Evolutionary conservation across 2,888 invertebrate species (phyloP).

Genomic region (Uloborus plumipes): DNA sequence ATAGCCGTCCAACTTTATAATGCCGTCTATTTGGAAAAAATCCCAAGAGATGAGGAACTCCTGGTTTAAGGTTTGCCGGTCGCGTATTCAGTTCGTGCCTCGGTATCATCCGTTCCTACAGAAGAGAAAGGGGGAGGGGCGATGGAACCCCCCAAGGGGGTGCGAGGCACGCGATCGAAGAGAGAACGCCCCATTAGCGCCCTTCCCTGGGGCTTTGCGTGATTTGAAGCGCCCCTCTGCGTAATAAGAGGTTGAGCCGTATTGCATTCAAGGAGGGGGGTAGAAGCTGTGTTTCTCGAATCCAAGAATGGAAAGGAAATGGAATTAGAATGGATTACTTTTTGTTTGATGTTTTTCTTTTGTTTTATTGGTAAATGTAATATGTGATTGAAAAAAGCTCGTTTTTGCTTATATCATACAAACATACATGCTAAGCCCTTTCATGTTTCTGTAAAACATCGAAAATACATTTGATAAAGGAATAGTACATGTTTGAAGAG

Average conservation of each 20-base stretch:
- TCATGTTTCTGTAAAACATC: too few relatives aligned
- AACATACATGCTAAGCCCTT: too few relatives aligned
- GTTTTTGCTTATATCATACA: too few relatives aligned
- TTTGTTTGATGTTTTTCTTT: constrained; percentile 21
- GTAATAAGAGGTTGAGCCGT: constrained; percentile 42
- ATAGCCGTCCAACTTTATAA: constrained; percentile 42
- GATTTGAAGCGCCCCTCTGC: constrained; percentile 53
- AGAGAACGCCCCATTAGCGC: constrained; percentile 61
- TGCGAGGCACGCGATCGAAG: constrained; percentile 46
- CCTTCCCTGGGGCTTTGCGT: constrained; percentile 54
- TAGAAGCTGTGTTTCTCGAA: constrained; percentile 22
- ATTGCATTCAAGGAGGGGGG: neutral
- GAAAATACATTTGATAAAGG: too few relatives aligned
- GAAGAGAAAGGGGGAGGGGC: constrained; percentile 13
- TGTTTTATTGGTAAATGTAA: neutral
- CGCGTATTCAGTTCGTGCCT: constrained; percentile 35
- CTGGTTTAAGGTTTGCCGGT: constrained; percentile 37
- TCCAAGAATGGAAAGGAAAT: constrained; percentile 39
- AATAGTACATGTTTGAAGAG: too few relatives aligned
- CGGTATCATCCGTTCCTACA: constrained; percentile 45
- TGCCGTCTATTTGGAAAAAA: neutral
- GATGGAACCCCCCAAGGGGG: neutral
- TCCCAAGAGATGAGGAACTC: neutral
- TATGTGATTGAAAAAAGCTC: too few relatives aligned
- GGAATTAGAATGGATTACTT: constrained; percentile 49